Conservation (phyloP, 2,113 vertebrate genomes). For the Heloderma charlesbogerti region DNA sequence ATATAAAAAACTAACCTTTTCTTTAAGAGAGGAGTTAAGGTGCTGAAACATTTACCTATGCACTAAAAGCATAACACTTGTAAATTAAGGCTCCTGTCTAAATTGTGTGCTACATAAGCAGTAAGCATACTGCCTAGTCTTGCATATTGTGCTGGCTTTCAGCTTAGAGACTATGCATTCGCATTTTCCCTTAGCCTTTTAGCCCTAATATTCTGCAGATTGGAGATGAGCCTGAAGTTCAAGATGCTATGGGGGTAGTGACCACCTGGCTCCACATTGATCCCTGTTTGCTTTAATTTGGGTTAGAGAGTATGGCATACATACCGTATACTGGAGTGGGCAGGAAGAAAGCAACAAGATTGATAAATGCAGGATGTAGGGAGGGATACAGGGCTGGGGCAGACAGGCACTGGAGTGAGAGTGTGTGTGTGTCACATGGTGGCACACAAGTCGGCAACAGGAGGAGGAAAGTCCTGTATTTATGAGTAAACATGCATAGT, state of each 20-base stretch:
- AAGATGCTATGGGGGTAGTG: neutral
- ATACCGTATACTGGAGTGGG: no score
- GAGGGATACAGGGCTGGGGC: no score
- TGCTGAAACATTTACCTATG: neutral
- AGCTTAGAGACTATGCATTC: neutral
- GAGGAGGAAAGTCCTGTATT: no score
- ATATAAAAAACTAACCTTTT: neutral
- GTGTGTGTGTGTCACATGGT: no score
- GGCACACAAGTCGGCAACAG: no score
- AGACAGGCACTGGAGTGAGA: no score
- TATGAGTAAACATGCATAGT: no score
- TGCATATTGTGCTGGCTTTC: neutral
- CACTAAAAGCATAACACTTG: neutral
- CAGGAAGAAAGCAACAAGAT: no score
- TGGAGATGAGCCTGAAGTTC: neutral
- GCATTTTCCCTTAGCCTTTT: neutral
- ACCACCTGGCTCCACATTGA: neutral
- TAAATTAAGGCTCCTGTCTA: neutral
- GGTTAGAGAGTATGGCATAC: neutral
- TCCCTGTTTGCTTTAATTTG: neutral
- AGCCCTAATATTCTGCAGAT: neutral
- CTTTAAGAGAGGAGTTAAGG: neutral
- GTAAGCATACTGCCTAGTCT: neutral
- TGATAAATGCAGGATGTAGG: no score
- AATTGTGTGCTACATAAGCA: neutral